Percentiles rank a stretch among this genome's conserved stretches.
Evolutionary conservation across 2,113 vertebrate species (phyloP).

Genomic region (Salvator merianae): DNA sequence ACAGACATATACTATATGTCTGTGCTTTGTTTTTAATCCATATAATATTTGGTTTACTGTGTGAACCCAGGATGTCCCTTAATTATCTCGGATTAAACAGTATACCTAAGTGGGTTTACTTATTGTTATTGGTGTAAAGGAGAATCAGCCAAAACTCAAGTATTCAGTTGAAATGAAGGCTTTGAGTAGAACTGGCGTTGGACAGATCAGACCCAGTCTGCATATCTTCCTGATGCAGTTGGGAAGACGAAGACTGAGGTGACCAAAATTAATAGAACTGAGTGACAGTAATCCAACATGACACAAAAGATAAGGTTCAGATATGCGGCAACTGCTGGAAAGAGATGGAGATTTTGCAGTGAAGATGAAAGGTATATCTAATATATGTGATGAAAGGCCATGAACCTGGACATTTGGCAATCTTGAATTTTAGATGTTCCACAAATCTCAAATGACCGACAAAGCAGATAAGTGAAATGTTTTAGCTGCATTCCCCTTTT

Average conservation of each 20-base stretch:
- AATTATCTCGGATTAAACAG: neutral
- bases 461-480: constrained; percentile 46
- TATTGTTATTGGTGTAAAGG: neutral
- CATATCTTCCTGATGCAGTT: constrained; percentile 31
- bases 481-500: constrained; percentile 22
- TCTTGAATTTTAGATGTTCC: constrained; percentile 45
- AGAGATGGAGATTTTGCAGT: neutral
- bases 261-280: constrained; percentile 62
- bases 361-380: constrained; percentile 25
- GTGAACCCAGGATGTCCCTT: neutral
- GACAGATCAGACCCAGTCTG: constrained; percentile 11
- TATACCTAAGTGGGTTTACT: neutral
- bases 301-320: constrained; percentile 50
- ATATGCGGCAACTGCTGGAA: constrained; percentile 30
- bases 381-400: constrained; percentile 53
- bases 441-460: constrained; percentile 45
- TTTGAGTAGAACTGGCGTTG: neutral
- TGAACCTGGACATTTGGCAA: constrained; percentile 15
- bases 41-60: no score
- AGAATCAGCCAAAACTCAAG: neutral
- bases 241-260: constrained; percentile 48
- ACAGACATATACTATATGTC: no score
- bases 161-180: neutral
- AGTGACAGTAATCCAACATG: constrained; percentile 52
- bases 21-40: no score